Base-by-base conservation (phyloP, 2,888 invertebrate species). In the Ditylenchus weischeri region DNA sequence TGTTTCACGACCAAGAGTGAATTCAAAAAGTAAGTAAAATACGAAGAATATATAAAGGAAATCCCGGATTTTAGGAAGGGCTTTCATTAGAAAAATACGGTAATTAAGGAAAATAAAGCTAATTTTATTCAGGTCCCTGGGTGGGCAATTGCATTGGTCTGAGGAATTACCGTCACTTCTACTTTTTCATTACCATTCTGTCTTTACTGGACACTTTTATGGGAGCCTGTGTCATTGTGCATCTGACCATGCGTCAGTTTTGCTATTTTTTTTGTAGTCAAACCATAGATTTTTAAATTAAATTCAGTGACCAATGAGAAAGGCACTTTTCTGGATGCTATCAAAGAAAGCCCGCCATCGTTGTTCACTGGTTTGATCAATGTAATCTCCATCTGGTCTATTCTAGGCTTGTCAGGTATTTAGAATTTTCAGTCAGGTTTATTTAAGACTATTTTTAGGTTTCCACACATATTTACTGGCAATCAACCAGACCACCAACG, bases 121-220 rank as follows among this genome's bases (percentile, higher is more conserved):
- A 8, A 21, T 38, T 51, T 57, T 19, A 54, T 13, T 65, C 59
- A 79, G 80, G 89, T 83, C 89, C 89, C 13, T 89, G 88, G 91
- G 90, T 98, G 81, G 96, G 96, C 78, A 98, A 77, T 59, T 98
- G 98, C 87, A 94, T 98, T 76, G 98, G 98, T 77, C 89, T 90
- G 86, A 89, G 98, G 84, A 99, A 99, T 88, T 99, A 98, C 87
- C 89, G 96, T 84, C 93, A 93, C 88, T 98, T 98, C 88, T 99
- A 98, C 88, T 90, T 93, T 88, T 98, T 98, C 88, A 92, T 96
- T 85, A 90, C 95, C 83, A 94, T 94, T 78, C 88, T 99, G 83
- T 92, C 95, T 82, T 90, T 96, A 87, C 88, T 95, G 83, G 93
- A 93, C 83, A 91, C 96, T 85, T 95, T 92, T 88, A 92, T 96